These are phyloP conservation scores for Lasioglossum villosulum DNA, from an alignment of 2,888 invertebrate species.

Conservation along the genomic window DNA sequence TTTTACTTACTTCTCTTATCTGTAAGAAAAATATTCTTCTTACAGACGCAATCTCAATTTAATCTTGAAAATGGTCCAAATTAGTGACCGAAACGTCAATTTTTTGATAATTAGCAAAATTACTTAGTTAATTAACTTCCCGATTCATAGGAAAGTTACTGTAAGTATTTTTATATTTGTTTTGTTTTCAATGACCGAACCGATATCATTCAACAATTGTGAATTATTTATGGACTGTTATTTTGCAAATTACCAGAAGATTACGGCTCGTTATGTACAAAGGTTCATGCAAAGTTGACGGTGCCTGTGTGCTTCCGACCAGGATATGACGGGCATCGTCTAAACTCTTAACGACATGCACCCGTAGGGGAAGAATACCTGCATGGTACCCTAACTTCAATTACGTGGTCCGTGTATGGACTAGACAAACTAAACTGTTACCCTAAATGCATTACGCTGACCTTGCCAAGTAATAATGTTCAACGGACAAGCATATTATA, in stretches of 20 bases:
- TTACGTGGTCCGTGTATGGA: background rate
- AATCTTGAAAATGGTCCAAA: no score
- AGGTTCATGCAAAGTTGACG: slow-evolving; percentile 57
- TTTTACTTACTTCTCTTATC: no score
- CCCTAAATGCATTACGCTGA: background rate
- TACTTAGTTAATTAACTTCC: no score
- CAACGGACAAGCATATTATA: background rate
- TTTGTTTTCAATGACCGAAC: no score
- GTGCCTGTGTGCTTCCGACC: slow-evolving; percentile 38
- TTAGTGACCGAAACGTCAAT: no score
- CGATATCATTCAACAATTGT: no score
- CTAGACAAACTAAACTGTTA: background rate
- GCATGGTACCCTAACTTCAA: slow-evolving; percentile 31
- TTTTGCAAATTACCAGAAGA: slow-evolving; percentile 70
- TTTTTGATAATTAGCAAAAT: no score
- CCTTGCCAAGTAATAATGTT: background rate
- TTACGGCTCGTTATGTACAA: slow-evolving; percentile 68
- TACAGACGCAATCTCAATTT: no score
- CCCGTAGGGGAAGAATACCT: slow-evolving; percentile 52
- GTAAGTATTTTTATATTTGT: no score
- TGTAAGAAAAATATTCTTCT: no score
- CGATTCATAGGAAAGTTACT: no score
- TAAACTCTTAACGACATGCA: slow-evolving; percentile 63
- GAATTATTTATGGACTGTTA: slow-evolving; percentile 73
- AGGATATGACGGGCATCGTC: slow-evolving; percentile 56